phyloP scores from a whole-genome alignment of 2,113 vertebrate genomes.

The Tursiops truncatus region DNA sequence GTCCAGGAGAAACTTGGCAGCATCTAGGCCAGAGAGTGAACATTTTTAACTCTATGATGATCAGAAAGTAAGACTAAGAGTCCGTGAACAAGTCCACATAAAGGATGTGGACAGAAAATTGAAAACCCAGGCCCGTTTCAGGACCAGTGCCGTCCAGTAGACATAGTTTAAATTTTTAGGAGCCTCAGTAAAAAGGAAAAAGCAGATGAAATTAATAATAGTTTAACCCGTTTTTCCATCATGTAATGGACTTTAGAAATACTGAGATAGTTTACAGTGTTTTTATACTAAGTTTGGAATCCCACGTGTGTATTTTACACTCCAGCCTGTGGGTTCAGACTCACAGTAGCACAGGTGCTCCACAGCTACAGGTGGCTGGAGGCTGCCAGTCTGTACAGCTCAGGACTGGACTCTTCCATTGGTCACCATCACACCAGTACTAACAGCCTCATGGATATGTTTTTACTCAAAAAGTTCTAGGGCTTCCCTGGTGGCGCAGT shows the following conservation, averaged over 20 bases:
- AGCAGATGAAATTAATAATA: neutral
- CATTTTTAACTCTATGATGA: neutral
- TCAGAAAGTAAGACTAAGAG: neutral
- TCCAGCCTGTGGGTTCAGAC: neutral
- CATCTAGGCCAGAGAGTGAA: neutral
- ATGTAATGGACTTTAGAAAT: neutral
- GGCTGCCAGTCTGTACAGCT: neutral
- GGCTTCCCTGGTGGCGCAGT: too few relatives aligned
- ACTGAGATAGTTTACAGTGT: neutral
- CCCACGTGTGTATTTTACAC: neutral
- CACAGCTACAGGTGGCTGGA: neutral
- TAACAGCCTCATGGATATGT: fast-evolving
- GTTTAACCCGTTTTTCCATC: neutral
- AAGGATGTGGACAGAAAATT: neutral
- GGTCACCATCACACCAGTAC: fast-evolving
- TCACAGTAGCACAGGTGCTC: neutral
- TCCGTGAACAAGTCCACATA: neutral
- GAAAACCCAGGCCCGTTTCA: neutral
- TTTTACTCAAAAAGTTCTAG: neutral
- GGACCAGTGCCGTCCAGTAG: neutral
- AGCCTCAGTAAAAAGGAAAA: neutral
- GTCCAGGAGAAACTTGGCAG: neutral
- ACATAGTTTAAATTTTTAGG: neutral
- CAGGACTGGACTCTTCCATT: fast-evolving
- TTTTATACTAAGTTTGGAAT: neutral